These are phyloP conservation scores for Bemisia tabaci DNA, from an alignment of 1,140 invertebrate species.

Conservation along the genomic window DNA sequence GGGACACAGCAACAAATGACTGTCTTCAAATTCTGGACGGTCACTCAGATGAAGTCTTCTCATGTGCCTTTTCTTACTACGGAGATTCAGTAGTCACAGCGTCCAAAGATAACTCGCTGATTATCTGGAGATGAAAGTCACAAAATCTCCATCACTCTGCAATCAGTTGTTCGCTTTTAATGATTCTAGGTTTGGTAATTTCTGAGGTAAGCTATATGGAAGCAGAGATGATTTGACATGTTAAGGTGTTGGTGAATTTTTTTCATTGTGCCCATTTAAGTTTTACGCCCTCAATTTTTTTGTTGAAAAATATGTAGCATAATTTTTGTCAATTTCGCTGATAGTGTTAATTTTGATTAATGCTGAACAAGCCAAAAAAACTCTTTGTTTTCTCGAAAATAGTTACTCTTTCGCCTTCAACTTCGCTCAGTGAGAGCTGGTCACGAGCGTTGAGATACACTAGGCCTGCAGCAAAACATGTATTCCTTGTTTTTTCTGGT, in stretches of 20 bases:
- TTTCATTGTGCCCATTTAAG: no score
- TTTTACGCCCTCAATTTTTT: no score
- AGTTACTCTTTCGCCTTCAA: constrained; percentile 30
- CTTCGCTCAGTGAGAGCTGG: constrained; percentile 26
- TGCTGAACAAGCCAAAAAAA: constrained; percentile 31
- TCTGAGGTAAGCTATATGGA: no score
- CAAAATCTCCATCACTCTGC: no score
- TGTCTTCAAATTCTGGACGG: constrained; percentile 53
- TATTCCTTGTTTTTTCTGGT: constrained; percentile 25
- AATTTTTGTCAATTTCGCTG: no score
- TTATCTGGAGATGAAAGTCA: constrained; percentile 45
- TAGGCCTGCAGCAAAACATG: constrained; percentile 30
- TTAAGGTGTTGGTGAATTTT: no score
- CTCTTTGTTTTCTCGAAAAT: constrained; percentile 32
- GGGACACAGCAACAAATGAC: constrained; percentile 51
- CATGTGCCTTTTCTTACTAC: constrained; percentile 59
- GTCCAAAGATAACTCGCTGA: constrained; percentile 55
- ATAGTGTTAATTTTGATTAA: not conserved
- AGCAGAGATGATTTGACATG: no score
- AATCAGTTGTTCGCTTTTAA: no score
- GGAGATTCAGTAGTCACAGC: constrained; percentile 63
- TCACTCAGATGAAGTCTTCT: constrained; percentile 65
- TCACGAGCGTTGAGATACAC: constrained; percentile 26
- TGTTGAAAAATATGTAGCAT: no score
- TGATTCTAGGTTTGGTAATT: no score